Evolutionary conservation across 2,888 invertebrate genomes (phyloP).

Genomic region (Junonia oenone): DNA sequence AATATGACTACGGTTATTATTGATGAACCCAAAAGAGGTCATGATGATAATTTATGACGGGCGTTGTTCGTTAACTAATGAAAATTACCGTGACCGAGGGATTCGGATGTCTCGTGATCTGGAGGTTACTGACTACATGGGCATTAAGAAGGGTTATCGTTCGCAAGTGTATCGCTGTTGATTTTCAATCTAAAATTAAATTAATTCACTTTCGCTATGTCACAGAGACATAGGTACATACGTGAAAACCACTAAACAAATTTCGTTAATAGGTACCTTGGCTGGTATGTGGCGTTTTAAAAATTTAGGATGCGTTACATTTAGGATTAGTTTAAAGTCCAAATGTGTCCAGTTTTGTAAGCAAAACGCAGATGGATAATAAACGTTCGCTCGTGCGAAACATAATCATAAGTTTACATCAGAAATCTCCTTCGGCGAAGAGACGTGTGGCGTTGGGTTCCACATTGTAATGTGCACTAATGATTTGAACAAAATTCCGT

Average conservation of each 20-base stretch:
- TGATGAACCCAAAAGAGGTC: constrained; percentile 16
- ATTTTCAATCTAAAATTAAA: neutral
- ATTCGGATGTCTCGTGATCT: constrained; percentile 29
- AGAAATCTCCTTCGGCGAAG: neutral
- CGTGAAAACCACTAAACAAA: neutral
- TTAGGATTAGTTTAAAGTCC: neutral
- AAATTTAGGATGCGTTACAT: too few species aligned
- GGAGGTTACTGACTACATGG: neutral
- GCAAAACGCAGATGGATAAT: neutral
- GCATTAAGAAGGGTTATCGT: neutral
- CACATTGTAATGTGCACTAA: constrained; percentile 12
- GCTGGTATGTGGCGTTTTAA: too few species aligned
- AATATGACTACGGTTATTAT: constrained; percentile 10
- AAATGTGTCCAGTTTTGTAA: neutral
- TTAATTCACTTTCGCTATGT: neutral
- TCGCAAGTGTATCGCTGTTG: neutral
- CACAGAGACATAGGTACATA: neutral
- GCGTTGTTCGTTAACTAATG: constrained; percentile 55
- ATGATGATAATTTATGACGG: constrained; percentile 23
- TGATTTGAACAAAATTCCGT: constrained; percentile 15
- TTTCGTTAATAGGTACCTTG: neutral
- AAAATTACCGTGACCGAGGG: constrained; percentile 60
- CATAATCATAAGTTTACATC: neutral
- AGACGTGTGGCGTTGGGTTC: neutral
- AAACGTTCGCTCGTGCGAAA: neutral